Conservation (phyloP, 92 coral and sea anemone genomes). For the Nematostella vectensis region DNA sequence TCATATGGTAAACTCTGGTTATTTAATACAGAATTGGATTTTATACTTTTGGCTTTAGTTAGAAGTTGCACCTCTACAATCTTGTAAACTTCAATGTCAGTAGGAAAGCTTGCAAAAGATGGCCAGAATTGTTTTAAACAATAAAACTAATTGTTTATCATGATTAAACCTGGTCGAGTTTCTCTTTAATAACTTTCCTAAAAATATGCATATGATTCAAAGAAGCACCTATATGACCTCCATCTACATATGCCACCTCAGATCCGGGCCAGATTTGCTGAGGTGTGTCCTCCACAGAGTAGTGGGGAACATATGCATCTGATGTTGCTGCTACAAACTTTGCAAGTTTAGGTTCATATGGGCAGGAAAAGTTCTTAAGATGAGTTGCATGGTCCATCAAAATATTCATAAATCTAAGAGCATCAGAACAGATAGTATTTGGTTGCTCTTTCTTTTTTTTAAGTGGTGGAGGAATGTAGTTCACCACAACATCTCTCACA, state of each 20-base stretch:
- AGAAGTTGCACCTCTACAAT: no score
- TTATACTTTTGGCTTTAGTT: no score
- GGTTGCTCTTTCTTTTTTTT: conserved; percentile 10
- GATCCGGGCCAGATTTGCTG: conserved; percentile 77
- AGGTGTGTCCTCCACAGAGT: conserved; percentile 44
- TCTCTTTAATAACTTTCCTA: conserved; percentile 60
- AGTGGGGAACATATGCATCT: conserved; percentile 91
- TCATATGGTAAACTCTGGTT: no score
- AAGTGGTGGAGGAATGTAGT: conserved; percentile 42
- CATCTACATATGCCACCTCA: conserved; percentile 51
- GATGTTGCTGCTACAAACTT: conserved; percentile 73
- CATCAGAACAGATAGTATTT: conserved; percentile 21
- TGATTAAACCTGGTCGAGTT: conserved; percentile 46
- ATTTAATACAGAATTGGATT: no score
- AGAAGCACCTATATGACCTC: conserved; percentile 75
- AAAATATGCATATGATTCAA: conserved; percentile 57
- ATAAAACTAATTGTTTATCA: no score
- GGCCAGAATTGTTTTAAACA: no score
- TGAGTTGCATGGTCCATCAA: conserved; percentile 89
- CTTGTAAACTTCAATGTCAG: no score
- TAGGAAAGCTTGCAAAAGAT: no score
- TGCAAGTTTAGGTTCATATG: conserved; percentile 66
- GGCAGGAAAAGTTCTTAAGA: conserved; percentile 62
- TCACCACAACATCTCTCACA: conserved; percentile 37
- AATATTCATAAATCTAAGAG: conserved; percentile 68